Evolutionary conservation across 2,797 vertebrate species (phyloP).

Genomic region (Melanotaenia boesemani): DNA sequence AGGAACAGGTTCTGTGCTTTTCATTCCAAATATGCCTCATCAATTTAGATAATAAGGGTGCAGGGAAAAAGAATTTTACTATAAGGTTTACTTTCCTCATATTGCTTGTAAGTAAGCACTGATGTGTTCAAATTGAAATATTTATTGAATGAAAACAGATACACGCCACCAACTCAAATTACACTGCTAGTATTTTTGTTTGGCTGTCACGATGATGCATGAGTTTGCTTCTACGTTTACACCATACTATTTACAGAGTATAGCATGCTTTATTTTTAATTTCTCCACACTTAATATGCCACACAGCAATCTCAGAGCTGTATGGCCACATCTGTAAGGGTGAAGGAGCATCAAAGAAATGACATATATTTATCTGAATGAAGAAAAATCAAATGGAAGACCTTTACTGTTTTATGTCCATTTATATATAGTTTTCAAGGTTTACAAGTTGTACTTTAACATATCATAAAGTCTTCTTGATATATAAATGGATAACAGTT

Average conservation of each 20-base stretch:
- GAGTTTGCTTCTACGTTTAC: background rate
- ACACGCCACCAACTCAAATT: background rate
- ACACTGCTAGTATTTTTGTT: constrained; percentile 11
- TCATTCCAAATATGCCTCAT: background rate
- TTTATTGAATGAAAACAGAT: background rate
- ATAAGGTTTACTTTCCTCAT: background rate
- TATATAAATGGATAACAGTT: too few relatives aligned
- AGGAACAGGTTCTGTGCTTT: too few relatives aligned
- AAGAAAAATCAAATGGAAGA: too few relatives aligned
- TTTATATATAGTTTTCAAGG: too few relatives aligned
- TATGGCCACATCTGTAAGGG: background rate
- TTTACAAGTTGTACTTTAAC: too few relatives aligned
- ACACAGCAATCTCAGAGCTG: background rate
- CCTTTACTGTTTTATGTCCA: too few relatives aligned
- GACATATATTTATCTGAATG: too few relatives aligned
- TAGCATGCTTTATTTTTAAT: fast-evolving
- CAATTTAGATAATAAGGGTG: background rate
- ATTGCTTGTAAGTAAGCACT: background rate
- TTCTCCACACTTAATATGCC: too few relatives aligned
- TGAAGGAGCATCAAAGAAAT: background rate
- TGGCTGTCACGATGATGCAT: background rate
- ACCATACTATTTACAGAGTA: background rate
- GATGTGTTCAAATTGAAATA: constrained; percentile 4
- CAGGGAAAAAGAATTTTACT: background rate
- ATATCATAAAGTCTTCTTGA: too few relatives aligned